These are phyloP conservation scores for Stomatorhinus walkeri DNA, from an alignment of 2,797 vertebrate genomes.

Conservation along the genomic window DNA sequence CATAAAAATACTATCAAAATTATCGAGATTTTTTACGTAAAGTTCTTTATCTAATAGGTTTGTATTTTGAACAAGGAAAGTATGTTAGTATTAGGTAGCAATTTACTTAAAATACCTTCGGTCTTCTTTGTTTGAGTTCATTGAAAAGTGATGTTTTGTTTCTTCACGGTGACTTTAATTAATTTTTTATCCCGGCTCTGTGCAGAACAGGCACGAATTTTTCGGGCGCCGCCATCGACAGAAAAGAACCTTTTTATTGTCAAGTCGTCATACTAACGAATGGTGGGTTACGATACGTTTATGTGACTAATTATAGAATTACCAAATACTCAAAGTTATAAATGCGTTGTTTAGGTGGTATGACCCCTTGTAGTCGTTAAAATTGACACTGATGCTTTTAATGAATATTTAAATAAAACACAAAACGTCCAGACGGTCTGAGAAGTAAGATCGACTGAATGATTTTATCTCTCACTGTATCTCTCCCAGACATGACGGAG, in stretches of 20 bases:
- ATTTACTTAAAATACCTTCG: not conserved
- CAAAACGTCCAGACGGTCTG: not conserved
- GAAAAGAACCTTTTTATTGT: not conserved
- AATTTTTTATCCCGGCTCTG: not conserved
- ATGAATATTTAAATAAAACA: not conserved
- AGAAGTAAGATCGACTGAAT: not conserved
- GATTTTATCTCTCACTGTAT: not conserved
- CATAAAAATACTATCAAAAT: not conserved
- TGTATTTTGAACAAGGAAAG: not conserved
- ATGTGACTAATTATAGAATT: not conserved
- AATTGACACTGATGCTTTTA: not conserved
- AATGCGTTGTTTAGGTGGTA: not conserved
- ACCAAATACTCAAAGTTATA: not conserved
- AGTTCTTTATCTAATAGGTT: not conserved
- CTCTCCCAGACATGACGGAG: constrained; percentile 41
- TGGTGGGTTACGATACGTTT: not conserved
- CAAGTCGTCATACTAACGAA: not conserved
- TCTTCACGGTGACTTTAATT: not conserved
- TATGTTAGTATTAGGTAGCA: not conserved
- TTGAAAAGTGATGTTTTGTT: not conserved
- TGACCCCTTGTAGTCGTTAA: not conserved
- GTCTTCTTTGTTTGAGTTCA: not conserved
- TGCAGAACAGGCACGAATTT: not conserved
- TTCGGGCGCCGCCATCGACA: not conserved
- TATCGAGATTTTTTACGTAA: not conserved